phyloP scores from a whole-genome alignment of 2,797 vertebrate species.

The Sibirionetta formosa region DNA sequence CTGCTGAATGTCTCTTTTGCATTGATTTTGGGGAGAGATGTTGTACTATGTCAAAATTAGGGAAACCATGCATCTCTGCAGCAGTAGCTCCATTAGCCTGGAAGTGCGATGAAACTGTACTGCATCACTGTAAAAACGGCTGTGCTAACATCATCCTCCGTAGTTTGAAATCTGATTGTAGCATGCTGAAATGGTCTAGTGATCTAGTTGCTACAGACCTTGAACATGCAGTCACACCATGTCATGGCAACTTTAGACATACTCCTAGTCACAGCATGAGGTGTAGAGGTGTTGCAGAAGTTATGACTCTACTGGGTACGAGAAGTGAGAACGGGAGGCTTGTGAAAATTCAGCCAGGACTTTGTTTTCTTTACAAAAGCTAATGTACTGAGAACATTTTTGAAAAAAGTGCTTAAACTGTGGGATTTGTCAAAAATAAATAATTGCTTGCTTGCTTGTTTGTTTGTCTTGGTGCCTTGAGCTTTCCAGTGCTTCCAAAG shows the following conservation, averaged over 20 bases:
- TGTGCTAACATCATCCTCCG: not conserved
- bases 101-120: not conserved
- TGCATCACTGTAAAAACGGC: not conserved
- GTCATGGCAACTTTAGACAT: not conserved
- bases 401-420: not conserved
- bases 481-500: not conserved
- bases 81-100: not conserved
- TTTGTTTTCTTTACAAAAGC: not conserved
- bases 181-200: not conserved
- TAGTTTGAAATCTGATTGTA: not conserved
- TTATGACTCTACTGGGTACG: not conserved
- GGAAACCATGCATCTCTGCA: not conserved
- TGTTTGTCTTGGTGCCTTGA: not conserved
- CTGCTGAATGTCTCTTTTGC: not conserved
- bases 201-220: not conserved
- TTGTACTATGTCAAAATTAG: not conserved
- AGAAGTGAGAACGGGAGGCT: not conserved
- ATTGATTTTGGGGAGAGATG: not conserved
- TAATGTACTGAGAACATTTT: not conserved
- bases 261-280: not conserved
- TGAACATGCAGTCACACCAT: not conserved
- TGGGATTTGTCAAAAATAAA: not conserved
- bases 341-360: not conserved
- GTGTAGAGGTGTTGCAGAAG: not conserved
- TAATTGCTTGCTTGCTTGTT: not conserved